Evolutionary conservation across 2,888 invertebrate genomes (phyloP).

Genomic region (Drosophila macrothrix): DNA sequence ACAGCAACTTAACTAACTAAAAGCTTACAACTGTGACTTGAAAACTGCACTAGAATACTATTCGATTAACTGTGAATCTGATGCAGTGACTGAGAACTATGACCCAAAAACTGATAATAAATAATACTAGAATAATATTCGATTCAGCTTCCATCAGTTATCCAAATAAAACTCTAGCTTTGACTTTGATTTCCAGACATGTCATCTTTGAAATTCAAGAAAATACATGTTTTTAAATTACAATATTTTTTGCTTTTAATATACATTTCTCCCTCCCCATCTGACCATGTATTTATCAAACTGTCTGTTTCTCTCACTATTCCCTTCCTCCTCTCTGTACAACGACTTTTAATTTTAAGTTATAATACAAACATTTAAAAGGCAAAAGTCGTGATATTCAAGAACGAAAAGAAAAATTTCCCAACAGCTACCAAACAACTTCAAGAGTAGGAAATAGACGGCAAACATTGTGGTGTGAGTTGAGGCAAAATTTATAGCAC

Average conservation of each 20-base stretch:
- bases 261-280: neutral
- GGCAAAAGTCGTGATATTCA: constrained; percentile 12
- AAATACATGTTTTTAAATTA: neutral
- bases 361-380: constrained; percentile 25
- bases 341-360: neutral
- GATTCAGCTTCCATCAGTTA: neutral
- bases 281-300: neutral
- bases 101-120: neutral
- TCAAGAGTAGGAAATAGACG: constrained; percentile 50
- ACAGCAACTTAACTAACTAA: neutral
- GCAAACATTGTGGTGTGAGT: constrained; percentile 37
- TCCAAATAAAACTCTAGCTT: neutral
- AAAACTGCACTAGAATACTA: neutral
- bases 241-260: neutral
- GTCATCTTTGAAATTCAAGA: neutral
- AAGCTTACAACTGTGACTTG: neutral
- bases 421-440: constrained; percentile 24
- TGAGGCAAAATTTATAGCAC: constrained; percentile 58
- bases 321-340: neutral
- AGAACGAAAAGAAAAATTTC: constrained; percentile 25
- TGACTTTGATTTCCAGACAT: neutral
- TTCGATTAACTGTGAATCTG: neutral
- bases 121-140: neutral
- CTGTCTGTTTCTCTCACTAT: neutral
- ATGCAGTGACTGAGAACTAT: neutral